Base-by-base conservation (phyloP, 2,797 vertebrate species). In the Masticophis lateralis region DNA sequence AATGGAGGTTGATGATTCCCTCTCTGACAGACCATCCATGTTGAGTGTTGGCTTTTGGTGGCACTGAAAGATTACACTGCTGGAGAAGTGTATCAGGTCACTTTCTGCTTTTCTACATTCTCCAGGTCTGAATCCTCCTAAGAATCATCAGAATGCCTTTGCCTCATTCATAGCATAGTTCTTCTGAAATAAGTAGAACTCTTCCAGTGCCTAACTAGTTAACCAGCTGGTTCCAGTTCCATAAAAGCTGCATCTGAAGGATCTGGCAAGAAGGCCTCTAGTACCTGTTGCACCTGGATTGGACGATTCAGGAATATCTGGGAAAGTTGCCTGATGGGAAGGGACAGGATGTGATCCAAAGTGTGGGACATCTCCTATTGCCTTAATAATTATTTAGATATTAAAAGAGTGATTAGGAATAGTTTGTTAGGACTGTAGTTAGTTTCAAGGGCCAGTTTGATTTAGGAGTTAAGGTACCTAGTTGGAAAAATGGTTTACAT, bases 211-310 rank as follows among this genome's bases (percentile, higher is more conserved):
- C 69, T 3, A 89, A 57, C 90, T 90, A 0, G 13, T 43, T 9
- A 47, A 86, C 18, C 69, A 90, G 0, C 88, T 93, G 87, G 59
- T 89, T 56, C 51, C 93, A n/a, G 87, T 63, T 55, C 87, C 90
- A 43, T 47, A 79, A 37, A 60, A 8, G 37, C 66, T 90, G 28
- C 74, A 87, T 69, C 90, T 87, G 12, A 87, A 63, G 20, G 90
- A 43, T 4, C 90, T 69, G 10, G 53, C 87, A 2, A 10, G 55
- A 28, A 69, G 87, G 18, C 87, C 57, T 5, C 74, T 91, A 9
- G 3, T 91, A 32, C 87, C 93, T 55, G n/a, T 93, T 16, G 87
- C 87, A 37, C 93, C 87, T 11, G 87, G 66, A 60, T 86, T 47
- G 90, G 87, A 89, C 11, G 87, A 63, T 47, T 66, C 69, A 14